Evolutionary conservation across 1,140 invertebrate genomes (phyloP), one percentile per base, ranked within the genome.

Genomic region (Eriosoma lanigerum): DNA sequence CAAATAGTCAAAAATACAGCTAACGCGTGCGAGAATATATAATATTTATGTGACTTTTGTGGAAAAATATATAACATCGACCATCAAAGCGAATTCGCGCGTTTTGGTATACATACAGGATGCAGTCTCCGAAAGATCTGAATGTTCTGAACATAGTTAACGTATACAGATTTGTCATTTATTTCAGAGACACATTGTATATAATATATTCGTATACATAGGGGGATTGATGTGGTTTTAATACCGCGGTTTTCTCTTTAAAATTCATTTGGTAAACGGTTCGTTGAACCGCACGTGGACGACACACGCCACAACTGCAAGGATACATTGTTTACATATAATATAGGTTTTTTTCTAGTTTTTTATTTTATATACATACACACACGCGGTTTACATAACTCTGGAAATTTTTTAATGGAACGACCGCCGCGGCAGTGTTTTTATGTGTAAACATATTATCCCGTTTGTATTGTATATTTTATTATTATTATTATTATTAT

Each of bases 251-350:
- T n/a, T n/a, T 50, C 48, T 50, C 48, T 72, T 72, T 50, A 52
- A 72, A 72, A 72, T 72, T 12, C 68, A 52, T 72, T 72, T 46
- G 46, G 68, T 72, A 72, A 72, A 72, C 68, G 68, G 68, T 72
- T 72, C 68, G 68, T 72, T 72, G 68, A 72, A 72, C 68, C 68
- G 68, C 48, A 72, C 68, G 68, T 72, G 68, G 48, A 72, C 68
- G 48, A 72, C 68, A 68, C 66, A 68, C 66, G 66, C 66, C 66
- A 24, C 32, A 8, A 38, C 64, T 24, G n/a, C 46, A 46, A 72
- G 68, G 46, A 50, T 52, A 52, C 26, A 72, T 52, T 72, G 68
- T 72, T 72, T 72, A 72, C 48, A 15, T 50, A 38, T 4, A 3
- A 38, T 38, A 38, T 3, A 12, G 46, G n/a, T 72, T 72, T 52